A percentile compares a stretch with the other conserved stretches of the same genome.
These are phyloP conservation scores for Malurus alboscapulatus DNA, from an alignment of 2,113 vertebrate species.

Conservation along the genomic window DNA sequence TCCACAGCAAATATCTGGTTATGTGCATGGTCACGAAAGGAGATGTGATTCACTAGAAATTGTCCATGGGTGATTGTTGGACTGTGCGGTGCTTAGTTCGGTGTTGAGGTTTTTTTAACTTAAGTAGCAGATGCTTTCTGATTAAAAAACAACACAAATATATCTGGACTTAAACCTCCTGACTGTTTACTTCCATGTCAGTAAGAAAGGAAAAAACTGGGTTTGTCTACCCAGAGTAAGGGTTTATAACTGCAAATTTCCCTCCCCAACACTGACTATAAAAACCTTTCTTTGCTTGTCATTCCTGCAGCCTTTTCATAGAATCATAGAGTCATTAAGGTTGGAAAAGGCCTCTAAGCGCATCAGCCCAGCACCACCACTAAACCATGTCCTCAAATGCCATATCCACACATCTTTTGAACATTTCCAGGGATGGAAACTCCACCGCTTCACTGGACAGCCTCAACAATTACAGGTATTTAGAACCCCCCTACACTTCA, in stretches of 20 bases:
- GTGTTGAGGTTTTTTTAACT: rapidly evolving
- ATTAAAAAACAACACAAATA: background rate
- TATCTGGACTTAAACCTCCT: background rate
- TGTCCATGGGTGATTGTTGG: background rate
- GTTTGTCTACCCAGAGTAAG: background rate
- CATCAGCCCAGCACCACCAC: background rate
- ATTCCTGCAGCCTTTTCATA: background rate
- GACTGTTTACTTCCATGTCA: background rate
- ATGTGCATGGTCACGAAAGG: rapidly evolving
- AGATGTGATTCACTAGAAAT: background rate
- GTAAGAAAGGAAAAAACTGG: background rate
- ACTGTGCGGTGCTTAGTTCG: background rate
- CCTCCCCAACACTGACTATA: too few species aligned
- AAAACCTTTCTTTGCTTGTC: background rate
- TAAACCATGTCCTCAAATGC: background rate
- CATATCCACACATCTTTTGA: background rate
- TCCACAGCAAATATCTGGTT: rapidly evolving
- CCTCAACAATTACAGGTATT: background rate
- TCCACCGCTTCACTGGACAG: too few species aligned
- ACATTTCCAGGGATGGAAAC: background rate
- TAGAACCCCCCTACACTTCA: background rate
- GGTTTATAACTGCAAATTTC: background rate
- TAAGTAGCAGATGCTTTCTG: background rate
- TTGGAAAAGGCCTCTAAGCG: background rate
- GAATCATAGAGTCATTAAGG: background rate